These are phyloP conservation scores for Metalampra italica DNA, from an alignment of 2,888 invertebrate genomes.

Conservation along the genomic window DNA sequence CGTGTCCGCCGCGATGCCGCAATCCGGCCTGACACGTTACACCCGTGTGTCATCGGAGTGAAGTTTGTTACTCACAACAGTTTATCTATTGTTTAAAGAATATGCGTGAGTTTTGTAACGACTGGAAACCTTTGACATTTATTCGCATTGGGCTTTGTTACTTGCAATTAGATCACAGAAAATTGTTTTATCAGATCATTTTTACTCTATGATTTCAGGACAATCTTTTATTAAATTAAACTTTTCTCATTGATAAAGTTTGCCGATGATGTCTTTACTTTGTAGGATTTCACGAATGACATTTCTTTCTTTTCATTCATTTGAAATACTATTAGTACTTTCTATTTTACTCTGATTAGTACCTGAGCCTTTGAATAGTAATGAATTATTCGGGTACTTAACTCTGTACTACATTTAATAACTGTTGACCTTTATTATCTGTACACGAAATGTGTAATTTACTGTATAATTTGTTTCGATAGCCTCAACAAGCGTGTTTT, in stretches of 20 bases:
- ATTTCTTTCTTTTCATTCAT: neutral
- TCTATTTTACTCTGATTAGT: no score
- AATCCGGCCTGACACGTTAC: slow-evolving; percentile 34
- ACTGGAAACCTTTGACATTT: slow-evolving; percentile 9
- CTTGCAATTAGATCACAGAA: neutral
- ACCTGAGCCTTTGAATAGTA: no score
- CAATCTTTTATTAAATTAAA: slow-evolving; percentile 15
- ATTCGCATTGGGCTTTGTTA: neutral
- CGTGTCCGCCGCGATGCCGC: slow-evolving; percentile 40
- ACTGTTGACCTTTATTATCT: no score
- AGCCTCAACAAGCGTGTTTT: no score
- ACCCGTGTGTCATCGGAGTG: slow-evolving; percentile 39
- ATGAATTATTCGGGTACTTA: no score
- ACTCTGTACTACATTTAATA: no score
- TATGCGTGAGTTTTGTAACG: slow-evolving; percentile 14
- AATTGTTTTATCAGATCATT: slow-evolving; percentile 20
- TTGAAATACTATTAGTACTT: no score
- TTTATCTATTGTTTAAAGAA: slow-evolving; percentile 16
- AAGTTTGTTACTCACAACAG: slow-evolving; percentile 34
- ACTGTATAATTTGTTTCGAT: neutral
- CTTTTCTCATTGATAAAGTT: neutral
- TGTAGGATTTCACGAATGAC: neutral
- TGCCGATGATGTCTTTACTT: no score
- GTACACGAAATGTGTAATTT: neutral
- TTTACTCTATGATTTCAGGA: neutral